phyloP scores from a whole-genome alignment of 2,113 vertebrate species.

The Pachycephala philippinensis region DNA sequence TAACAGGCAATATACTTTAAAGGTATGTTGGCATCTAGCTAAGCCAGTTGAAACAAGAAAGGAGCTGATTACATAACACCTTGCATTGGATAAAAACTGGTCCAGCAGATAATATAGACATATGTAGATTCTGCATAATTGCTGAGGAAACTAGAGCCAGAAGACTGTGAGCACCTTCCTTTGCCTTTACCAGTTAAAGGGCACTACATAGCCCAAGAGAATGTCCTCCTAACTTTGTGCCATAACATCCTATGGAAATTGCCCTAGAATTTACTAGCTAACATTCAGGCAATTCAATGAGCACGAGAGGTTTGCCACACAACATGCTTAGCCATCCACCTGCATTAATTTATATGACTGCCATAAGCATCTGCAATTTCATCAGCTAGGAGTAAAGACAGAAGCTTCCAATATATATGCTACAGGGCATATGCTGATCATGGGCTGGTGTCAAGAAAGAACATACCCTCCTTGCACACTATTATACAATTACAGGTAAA shows the following conservation, averaged over 20 bases:
- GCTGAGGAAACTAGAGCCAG: background rate
- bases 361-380: background rate
- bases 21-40: background rate
- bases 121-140: background rate
- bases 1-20: background rate
- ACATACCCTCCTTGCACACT: background rate
- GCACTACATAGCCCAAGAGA: background rate
- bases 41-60: background rate
- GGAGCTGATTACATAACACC: background rate
- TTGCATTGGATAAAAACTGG: background rate
- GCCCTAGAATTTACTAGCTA: background rate
- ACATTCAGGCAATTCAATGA: background rate
- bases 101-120: background rate
- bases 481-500: constrained; percentile 53
- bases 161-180: background rate
- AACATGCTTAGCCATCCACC: background rate
- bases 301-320: background rate
- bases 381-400: background rate
- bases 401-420: background rate
- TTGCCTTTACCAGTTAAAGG: background rate
- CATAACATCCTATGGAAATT: background rate
- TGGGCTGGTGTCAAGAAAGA: constrained; percentile 10
- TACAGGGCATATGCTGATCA: background rate
- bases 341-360: background rate
- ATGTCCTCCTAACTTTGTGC: background rate